These are phyloP conservation scores for Ramphastos sulfuratus DNA, from an alignment of 2,113 vertebrate genomes.

Conservation along the genomic window DNA sequence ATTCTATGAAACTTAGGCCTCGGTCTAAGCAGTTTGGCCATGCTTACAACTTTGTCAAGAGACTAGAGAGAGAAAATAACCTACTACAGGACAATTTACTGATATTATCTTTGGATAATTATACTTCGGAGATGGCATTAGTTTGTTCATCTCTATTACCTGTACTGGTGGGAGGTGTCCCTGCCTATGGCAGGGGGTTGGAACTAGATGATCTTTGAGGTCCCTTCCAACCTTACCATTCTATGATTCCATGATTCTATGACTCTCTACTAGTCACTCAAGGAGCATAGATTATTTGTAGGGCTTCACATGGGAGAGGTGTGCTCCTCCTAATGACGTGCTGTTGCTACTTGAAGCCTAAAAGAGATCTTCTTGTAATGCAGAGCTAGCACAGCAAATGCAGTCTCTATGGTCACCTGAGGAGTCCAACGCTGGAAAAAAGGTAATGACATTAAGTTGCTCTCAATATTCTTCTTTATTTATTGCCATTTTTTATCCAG, in stretches of 20 bases:
- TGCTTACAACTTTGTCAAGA: background rate
- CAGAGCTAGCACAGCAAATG: background rate
- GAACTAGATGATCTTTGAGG: too few relatives aligned
- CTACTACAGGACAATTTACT: background rate
- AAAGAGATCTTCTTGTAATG: background rate
- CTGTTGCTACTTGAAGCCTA: background rate
- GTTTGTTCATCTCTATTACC: background rate
- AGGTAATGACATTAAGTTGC: fast-evolving
- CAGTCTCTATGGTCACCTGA: background rate
- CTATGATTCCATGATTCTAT: too few relatives aligned
- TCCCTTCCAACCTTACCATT: too few relatives aligned
- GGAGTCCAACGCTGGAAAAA: background rate
- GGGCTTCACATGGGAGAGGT: background rate
- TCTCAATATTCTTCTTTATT: background rate
- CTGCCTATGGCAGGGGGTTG: too few relatives aligned
- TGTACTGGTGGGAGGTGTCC: too few relatives aligned
- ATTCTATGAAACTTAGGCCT: background rate
- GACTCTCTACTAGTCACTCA: background rate
- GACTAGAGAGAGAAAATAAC: background rate
- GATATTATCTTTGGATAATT: background rate
- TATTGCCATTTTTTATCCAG: background rate
- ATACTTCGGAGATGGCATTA: background rate
- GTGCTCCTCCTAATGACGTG: background rate
- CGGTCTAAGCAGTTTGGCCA: background rate
- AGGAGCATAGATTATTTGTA: background rate